Evolutionary conservation across 2,113 vertebrate genomes (phyloP).

Genomic region (Hylia prasina): DNA sequence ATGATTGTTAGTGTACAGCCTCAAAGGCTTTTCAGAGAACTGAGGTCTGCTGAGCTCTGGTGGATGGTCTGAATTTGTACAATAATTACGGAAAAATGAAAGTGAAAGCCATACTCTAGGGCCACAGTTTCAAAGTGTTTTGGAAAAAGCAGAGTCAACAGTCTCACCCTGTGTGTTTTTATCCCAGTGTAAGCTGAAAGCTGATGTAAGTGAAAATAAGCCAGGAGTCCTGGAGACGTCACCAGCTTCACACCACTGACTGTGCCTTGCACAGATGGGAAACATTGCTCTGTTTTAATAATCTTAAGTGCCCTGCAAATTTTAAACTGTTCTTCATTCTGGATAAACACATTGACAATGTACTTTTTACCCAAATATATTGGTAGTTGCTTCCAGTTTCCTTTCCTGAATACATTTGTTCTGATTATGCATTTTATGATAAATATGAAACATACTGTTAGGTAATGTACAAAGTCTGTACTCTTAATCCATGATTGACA

Average conservation of each 20-base stretch:
- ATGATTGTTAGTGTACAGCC: not conserved
- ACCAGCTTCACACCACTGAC: not conserved
- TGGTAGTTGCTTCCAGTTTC: not conserved
- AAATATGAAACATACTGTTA: not conserved
- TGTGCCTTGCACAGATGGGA: not conserved
- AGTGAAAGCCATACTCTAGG: not conserved
- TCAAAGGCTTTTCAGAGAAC: not conserved
- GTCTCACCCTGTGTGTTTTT: accelerated
- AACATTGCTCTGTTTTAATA: not conserved
- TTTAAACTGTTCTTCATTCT: not conserved
- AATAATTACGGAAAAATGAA: not conserved
- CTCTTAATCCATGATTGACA: not conserved
- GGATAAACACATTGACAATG: accelerated
- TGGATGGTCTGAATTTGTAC: not conserved
- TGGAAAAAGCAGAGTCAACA: not conserved
- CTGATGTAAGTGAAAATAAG: not conserved
- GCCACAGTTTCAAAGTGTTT: not conserved
- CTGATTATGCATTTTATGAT: not conserved
- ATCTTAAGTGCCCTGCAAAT: not conserved
- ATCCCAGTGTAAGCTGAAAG: not conserved
- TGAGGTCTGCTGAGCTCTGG: not conserved
- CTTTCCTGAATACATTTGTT: not conserved
- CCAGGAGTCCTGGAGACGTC: not conserved
- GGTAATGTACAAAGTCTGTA: not conserved
- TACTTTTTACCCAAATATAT: not conserved